Base-by-base conservation (phyloP, 1,140 invertebrate genomes). In the Diploscapter pachys region DNA sequence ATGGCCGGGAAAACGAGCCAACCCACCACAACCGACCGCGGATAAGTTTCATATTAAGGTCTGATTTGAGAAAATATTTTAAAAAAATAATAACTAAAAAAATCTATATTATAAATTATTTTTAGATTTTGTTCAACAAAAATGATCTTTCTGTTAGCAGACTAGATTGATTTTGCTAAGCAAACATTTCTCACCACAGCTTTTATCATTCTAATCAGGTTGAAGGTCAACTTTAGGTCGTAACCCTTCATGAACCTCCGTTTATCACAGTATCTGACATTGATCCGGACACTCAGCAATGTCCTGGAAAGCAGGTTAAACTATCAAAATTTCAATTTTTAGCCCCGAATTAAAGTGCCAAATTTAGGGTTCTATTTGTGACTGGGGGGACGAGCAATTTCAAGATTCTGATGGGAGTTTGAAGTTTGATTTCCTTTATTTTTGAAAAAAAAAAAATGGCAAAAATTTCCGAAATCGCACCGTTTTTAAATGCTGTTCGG, bases 1-100 rank as follows among this genome's bases (percentile, higher is more conserved):
- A 4, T 99, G 96, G 96, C 96, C 96, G 1, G 96, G 95, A 5
- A 93, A 93, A 78, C 91, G 91, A 75, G 93, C 96, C 81, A 94
- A 93, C 48, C 95, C 96, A 8, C 96, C 96, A 0, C 92, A 95
- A 86, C 95, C 95, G 51, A 93, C 95, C 4, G 95, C 96, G 0
- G 94, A 96, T 85, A 96, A 95, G 87, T 97, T 96, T 87, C 92
- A 74, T 49, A 67, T 74, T 13, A 68, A 69, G 48, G 73, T 68
- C 53, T 55, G 66, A 6, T 6, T 11, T 59, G 31, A 59, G 57
- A 13, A 13, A 1, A 59, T 11, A 11, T 59, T 59, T 9, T 59
- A 1, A 11, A 59, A 11, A 59, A 59, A 59, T n/a, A n/a, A n/a
- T n/a, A n/a, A n/a, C n/a, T n/a, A 2, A 59, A 11, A 59, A 1